These are phyloP conservation scores for Brachionus sp. DNA, from an alignment of 1,140 invertebrate species.

Conservation along the genomic window DNA sequence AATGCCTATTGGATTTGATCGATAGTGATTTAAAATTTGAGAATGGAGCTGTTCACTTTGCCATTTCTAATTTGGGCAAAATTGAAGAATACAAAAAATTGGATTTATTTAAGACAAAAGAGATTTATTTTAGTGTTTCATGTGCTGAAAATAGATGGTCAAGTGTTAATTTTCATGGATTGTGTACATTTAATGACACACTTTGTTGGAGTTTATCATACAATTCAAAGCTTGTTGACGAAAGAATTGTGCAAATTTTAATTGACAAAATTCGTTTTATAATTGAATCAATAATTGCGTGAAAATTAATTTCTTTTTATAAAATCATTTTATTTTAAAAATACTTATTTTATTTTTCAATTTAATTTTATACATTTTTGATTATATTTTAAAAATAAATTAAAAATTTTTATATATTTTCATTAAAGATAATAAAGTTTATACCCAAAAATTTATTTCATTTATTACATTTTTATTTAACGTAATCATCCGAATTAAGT, in stretches of 20 bases:
- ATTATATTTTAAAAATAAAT: no score
- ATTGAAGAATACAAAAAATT: not conserved
- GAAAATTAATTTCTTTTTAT: not conserved
- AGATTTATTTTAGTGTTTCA: constrained; percentile 23
- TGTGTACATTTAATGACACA: constrained; percentile 4
- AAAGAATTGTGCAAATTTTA: not conserved
- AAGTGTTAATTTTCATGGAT: not conserved
- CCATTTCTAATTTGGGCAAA: constrained; percentile 2
- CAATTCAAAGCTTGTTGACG: not conserved
- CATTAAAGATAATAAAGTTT: no score
- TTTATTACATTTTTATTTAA: no score
- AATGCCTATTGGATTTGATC: not conserved
- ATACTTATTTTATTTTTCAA: not conserved
- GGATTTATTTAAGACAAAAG: not conserved
- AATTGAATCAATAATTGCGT: not conserved
- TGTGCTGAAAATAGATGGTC: not conserved
- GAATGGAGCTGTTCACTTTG: constrained; percentile 6
- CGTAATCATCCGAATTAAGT: no score
- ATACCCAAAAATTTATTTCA: no score
- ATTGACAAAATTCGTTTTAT: constrained; percentile 6
- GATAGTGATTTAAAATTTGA: not conserved
- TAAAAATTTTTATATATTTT: no score
- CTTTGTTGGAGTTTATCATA: constrained; percentile 12
- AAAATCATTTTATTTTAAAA: not conserved
- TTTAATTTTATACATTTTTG: not conserved